Evolutionary conservation across 2,888 invertebrate genomes (phyloP).

Genomic region (Acanthococcus lagerstroemiae): DNA sequence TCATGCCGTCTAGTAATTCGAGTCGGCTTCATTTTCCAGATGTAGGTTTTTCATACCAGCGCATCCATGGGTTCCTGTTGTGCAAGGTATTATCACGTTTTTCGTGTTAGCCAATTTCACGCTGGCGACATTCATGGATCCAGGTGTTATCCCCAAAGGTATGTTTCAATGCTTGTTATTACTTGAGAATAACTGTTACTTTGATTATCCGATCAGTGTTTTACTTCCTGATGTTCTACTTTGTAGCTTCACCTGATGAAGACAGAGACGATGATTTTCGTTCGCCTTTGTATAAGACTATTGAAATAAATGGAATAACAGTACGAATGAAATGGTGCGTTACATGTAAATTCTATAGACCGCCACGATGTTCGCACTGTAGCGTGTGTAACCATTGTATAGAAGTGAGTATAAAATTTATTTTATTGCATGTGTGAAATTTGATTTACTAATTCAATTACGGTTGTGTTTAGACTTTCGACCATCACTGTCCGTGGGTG

Average conservation of each 20-base stretch:
- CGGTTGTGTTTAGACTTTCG: conserved; percentile 83
- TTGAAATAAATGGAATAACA: conserved; percentile 96
- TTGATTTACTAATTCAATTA: conserved; percentile 31
- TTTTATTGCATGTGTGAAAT: no score
- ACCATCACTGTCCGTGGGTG: conserved; percentile 99
- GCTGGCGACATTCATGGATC: conserved; percentile 98
- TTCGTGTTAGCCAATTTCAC: conserved; percentile 98
- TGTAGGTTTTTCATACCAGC: conserved; percentile 74
- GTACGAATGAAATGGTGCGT: conserved; percentile 99
- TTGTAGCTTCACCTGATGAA: conserved; percentile 85
- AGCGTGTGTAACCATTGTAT: conserved; percentile 98
- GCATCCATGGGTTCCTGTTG: conserved; percentile 83
- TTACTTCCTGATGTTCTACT: conserved; percentile 31
- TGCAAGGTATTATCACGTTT: conserved; percentile 89
- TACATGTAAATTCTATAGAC: conserved; percentile 98
- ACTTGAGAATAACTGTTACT: background rate
- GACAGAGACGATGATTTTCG: conserved; percentile 95
- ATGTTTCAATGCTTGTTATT: background rate
- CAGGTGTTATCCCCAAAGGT: conserved; percentile 98
- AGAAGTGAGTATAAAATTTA: conserved; percentile 67
- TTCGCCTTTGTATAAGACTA: conserved; percentile 90
- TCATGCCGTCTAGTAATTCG: no score
- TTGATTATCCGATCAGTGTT: no score
- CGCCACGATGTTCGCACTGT: conserved; percentile 97
- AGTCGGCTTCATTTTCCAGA: conserved; percentile 48